Evolutionary conservation across 2,113 vertebrate species (phyloP).

Genomic region (Ictalurus furcatus): DNA sequence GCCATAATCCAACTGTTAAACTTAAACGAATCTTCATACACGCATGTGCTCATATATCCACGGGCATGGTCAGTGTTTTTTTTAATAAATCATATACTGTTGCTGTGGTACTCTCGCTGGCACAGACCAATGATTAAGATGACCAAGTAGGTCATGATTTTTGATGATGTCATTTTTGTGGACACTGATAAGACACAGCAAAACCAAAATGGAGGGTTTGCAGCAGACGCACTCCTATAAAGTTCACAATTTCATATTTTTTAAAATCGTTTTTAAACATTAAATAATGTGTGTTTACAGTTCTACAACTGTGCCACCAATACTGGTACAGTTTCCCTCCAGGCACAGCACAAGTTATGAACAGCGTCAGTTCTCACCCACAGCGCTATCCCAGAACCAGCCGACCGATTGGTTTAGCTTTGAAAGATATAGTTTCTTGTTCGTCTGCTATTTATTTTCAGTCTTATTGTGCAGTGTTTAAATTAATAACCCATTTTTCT

Average conservation of each 20-base stretch:
- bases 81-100: neutral
- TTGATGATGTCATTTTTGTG: neutral
- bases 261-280: neutral
- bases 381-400: neutral
- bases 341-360: slow-evolving; percentile 48
- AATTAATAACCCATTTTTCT: neutral
- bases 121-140: neutral
- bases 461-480: neutral
- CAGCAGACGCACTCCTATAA: neutral
- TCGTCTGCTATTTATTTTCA: neutral
- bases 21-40: neutral
- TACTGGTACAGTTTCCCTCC: slow-evolving; percentile 45
- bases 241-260: neutral
- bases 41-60: neutral
- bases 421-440: neutral
- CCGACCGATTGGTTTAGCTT: neutral
- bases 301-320: slow-evolving; percentile 43
- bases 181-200: neutral
- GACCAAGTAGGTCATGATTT: neutral
- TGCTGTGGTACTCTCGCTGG: neutral
- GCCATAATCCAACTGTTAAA: slow-evolving; percentile 6
- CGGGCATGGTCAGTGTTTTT: neutral
- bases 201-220: neutral
- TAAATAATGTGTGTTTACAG: slow-evolving; percentile 16
- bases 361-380: slow-evolving; percentile 2